Percentiles rank a stretch among this genome's conserved stretches.
Evolutionary conservation across 2,797 vertebrate genomes (phyloP).

Genomic region (Falco rusticolus): DNA sequence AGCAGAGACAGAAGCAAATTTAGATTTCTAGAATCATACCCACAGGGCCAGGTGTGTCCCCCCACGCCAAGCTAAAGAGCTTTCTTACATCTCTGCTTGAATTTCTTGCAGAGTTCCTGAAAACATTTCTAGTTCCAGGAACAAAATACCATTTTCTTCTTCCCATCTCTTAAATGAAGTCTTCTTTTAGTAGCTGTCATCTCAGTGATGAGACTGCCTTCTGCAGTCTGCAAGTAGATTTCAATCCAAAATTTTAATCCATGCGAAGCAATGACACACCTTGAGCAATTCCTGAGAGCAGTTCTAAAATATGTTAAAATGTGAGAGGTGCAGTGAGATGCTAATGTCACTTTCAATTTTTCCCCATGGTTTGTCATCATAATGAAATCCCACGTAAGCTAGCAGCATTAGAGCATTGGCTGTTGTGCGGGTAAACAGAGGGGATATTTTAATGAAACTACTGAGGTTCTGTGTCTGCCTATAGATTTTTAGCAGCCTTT

Average conservation of each 20-base stretch:
- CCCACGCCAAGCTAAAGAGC: not conserved
- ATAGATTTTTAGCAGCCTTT: not conserved
- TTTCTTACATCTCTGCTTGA: not conserved
- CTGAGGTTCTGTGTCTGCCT: not conserved
- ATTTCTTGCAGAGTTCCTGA: not conserved
- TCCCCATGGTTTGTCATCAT: not conserved
- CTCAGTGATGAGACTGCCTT: not conserved
- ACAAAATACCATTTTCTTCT: not conserved
- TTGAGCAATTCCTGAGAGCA: not conserved
- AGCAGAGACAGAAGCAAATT: not conserved
- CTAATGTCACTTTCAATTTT: not conserved
- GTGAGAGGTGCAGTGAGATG: not conserved
- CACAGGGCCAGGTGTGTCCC: not conserved
- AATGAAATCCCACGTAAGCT: not conserved
- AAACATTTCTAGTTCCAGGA: not conserved
- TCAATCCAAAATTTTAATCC: not conserved
- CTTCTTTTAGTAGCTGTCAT: not conserved
- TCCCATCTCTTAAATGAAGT: not conserved
- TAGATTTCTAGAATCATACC: not conserved
- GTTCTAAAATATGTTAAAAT: not conserved
- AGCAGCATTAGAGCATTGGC: not conserved
- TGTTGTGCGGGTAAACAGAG: not conserved
- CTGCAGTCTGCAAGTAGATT: not conserved
- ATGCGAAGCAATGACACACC: not conserved
- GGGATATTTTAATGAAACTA: not conserved